Evolutionary conservation across 2,888 invertebrate species (phyloP), one percentile per base, ranked within the genome.

Genomic region (Lottia scabra): DNA sequence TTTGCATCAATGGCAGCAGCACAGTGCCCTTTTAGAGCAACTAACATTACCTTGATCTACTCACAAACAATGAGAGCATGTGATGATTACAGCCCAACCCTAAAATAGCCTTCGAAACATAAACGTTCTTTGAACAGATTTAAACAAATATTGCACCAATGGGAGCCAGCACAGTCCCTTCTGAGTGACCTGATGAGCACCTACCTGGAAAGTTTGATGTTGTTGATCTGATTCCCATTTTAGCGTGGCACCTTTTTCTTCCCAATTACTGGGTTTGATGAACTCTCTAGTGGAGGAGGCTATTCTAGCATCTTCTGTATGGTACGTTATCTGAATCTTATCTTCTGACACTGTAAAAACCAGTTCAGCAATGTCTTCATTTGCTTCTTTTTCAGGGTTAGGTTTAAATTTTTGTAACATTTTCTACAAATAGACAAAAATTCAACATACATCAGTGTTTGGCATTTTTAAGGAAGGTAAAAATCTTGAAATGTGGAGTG

Each of bases 231-330:
- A 71, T 12, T 56, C 56, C 86, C 87, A 87, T n/a, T 81, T 78
- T 43, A 89, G 77, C 0, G 81, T 83, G 1, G 87, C 86, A 43
- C 88, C 88, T 77, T 88, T 89, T 75, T 89, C 90, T 48, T 89
- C 89, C 81, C 87, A 86, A 79, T 87, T 87, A 27, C 82, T 78
- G 16, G 89, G 89, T 77, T 89, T 89, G 62, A 86, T 76, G 79
- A 83, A 89, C 73, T 89, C 89, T 30, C 89, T 73, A 0, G 87
- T 88, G 6, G 89, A 89, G 8, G 89, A 84, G 0, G 89, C 86
- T 15, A 90, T 89, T 67, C 87, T 82, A 27, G 78, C 77, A 66
- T 87, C 84, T 73, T 88, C 88, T 4, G 87, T 87, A 76, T 90
- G 90, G 76, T 89, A 90, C 0, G 85, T 87, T 10, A 90, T 73